These are phyloP conservation scores for Calliphora vicina DNA, from an alignment of 1,140 invertebrate genomes.

Conservation along the genomic window DNA sequence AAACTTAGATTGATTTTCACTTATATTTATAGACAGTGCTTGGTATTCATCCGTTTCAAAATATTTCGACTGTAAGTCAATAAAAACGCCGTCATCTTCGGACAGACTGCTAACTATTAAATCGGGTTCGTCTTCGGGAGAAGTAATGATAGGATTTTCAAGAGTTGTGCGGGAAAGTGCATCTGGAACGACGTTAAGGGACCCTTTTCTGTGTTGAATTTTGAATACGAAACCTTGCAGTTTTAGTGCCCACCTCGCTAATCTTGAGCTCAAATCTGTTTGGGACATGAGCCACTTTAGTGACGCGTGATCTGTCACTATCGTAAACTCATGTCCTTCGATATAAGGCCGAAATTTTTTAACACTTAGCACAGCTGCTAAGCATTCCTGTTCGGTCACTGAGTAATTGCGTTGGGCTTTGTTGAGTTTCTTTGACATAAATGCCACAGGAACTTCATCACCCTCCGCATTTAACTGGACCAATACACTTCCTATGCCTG, in stretches of 20 bases:
- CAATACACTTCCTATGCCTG: conserved; percentile 5
- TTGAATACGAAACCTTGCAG: conserved; percentile 12
- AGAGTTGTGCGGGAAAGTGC: conserved; percentile 7
- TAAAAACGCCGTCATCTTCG: too few species aligned
- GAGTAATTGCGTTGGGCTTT: conserved; percentile 33
- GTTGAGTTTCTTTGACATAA: not conserved
- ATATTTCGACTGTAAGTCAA: too few species aligned
- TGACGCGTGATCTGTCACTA: conserved; percentile 10
- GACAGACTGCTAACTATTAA: too few species aligned
- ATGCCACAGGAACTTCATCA: not conserved
- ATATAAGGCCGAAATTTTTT: too few species aligned
- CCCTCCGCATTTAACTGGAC: not conserved
- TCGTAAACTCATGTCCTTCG: not conserved
- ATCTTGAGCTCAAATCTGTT: conserved; percentile 17
- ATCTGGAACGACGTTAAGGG: conserved; percentile 30
- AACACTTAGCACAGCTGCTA: conserved; percentile 31
- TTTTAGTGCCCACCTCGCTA: conserved; percentile 35
- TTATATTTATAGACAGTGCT: not conserved
- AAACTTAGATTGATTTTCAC: not conserved
- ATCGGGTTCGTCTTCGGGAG: too few species aligned
- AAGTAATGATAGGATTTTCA: too few species aligned
- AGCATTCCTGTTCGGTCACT: conserved; percentile 35
- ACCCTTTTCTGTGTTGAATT: conserved; percentile 26
- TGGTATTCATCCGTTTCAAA: not conserved
- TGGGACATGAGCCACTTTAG: conserved; percentile 26